Evolutionary conservation across 1,140 invertebrate species (phyloP).

Genomic region (Uloborus diversus): DNA sequence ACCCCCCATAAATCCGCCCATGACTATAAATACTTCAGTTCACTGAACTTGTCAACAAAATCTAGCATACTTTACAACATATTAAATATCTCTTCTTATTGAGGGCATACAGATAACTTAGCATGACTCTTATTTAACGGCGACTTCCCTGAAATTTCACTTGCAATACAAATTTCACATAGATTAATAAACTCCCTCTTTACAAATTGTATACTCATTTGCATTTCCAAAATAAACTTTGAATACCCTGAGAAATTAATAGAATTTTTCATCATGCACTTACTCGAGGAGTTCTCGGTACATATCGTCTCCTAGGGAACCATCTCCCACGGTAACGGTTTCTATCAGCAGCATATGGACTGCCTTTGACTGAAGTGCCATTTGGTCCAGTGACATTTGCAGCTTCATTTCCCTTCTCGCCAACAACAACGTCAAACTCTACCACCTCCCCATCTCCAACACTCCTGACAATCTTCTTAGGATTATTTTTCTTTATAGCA

Average conservation of each 20-base stretch:
- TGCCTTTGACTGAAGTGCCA: conserved; percentile 91
- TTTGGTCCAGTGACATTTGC: conserved; percentile 95
- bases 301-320: conserved; percentile 50
- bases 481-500: conserved; percentile 94
- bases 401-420: conserved; percentile 97
- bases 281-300: conserved; percentile 36
- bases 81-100: no score
- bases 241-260: not conserved
- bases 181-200: no score
- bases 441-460: conserved; percentile 98
- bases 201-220: no score
- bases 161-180: no score
- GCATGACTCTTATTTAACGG: no score
- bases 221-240: not conserved
- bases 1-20: no score
- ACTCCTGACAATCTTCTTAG: conserved; percentile 95
- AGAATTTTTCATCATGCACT: not conserved
- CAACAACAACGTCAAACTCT: conserved; percentile 99
- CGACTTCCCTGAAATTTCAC: no score
- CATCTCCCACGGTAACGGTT: conserved; percentile 51
- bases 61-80: no score
- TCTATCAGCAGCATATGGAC: conserved; percentile 90
- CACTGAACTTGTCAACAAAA: no score
- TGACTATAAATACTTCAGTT: no score
- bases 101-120: no score